Evolutionary conservation across 2,113 vertebrate genomes (phyloP), one percentile per base, ranked within the genome.

Genomic region (Engraulis encrasicolus): DNA sequence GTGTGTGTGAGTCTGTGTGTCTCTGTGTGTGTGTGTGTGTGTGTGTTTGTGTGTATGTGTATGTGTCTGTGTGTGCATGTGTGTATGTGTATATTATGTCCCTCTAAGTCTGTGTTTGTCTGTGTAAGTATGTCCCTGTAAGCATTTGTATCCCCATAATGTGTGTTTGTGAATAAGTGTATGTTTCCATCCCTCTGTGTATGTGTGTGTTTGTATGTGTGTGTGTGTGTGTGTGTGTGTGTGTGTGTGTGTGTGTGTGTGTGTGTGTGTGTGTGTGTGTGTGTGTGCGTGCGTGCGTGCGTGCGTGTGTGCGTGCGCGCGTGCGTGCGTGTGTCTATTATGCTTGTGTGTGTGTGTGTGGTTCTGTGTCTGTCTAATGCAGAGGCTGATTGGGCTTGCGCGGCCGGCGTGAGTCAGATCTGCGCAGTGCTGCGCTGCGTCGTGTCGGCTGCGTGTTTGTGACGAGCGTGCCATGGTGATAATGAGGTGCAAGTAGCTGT

Each of bases 401-500:
- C n/a, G n/a, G n/a, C n/a, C n/a, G 54, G 79, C 66, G 85, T 86
- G 80, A 88, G 77, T 88, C 85, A 86, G 79, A 84, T 82, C 83
- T 78, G 15, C n/a, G n/a, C 4, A 45, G 40, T 3, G 40, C 40
- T n/a, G n/a, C n/a, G n/a, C n/a, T n/a, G n/a, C n/a, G n/a, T n/a
- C n/a, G n/a, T n/a, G 40, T 45, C 9, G 40, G 61, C 78, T 58
- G 80, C 52, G 48, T 83, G 85, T 84, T 52, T 49, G 49, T 78
- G 49, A 83, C 50, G 50, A 78, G 49, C 2, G 50, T 34, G 84
- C 87, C 78, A 78, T 82, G 82, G 78, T 85, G 82, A 87, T 90
- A 87, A 90, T 88, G 87, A 88, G 84, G 83, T 61, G 54, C 88
- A 89, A 84, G 84, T 87, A 78, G 78, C 85, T 83, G 81, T 80